phyloP scores from a whole-genome alignment of 1,140 invertebrate genomes.

The Oncopodura yosiiana region DNA sequence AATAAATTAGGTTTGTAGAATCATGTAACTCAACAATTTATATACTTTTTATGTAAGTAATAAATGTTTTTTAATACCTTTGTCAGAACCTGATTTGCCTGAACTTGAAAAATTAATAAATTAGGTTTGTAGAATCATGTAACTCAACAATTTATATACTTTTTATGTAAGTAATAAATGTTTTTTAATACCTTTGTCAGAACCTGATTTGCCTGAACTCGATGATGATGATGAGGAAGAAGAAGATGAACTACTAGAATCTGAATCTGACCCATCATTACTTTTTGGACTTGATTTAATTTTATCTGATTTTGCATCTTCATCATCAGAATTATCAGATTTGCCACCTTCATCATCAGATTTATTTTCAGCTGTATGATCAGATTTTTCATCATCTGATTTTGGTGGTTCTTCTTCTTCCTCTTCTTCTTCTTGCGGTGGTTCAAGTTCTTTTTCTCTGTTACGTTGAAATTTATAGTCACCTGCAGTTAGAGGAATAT shows the following conservation, averaged over 20 bases:
- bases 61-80: not conserved
- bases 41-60: not conserved
- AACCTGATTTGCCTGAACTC: constrained; percentile 1
- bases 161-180: not conserved
- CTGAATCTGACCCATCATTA: not conserved
- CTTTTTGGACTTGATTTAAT: not conserved
- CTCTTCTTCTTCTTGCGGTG: constrained; percentile 64
- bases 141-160: not conserved
- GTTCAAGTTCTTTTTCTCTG: constrained; percentile 77
- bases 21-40: not conserved
- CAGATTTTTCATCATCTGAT: constrained; percentile 19
- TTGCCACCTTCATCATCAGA: constrained; percentile 16
- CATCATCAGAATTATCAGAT: constrained; percentile 17
- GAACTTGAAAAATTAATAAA: not conserved
- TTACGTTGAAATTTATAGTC: constrained; percentile 80
- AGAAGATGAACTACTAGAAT: not conserved
- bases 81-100: not conserved
- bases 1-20: not conserved
- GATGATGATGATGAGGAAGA: constrained; percentile 3
- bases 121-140: not conserved
- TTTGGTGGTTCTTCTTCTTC: constrained; percentile 44
- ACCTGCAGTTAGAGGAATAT: constrained; percentile 71
- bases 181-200: not conserved
- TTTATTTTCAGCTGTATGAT: constrained; percentile 22
- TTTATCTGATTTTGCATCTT: constrained; percentile 19